Evolutionary conservation across 2,113 vertebrate species (phyloP).

Genomic region (Agelaius tricolor): DNA sequence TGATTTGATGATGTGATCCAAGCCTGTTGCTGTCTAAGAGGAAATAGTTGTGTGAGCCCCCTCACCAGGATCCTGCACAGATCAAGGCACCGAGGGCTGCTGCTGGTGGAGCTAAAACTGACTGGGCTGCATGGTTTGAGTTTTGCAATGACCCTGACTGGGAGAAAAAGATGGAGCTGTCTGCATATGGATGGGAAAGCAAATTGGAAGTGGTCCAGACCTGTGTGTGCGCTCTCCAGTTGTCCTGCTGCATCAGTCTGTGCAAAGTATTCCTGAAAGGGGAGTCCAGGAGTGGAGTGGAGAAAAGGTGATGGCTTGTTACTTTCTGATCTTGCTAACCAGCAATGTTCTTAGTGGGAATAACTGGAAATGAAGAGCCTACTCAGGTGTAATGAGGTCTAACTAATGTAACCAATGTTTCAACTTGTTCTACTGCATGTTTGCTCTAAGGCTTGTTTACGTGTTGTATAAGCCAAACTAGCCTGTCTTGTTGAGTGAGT

Average conservation of each 20-base stretch:
- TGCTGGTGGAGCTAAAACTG: not conserved
- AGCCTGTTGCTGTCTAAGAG: not conserved
- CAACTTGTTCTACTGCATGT: slow-evolving; percentile 61
- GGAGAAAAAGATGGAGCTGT: not conserved
- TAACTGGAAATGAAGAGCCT: slow-evolving; percentile 53
- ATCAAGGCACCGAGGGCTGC: not conserved
- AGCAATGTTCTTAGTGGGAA: slow-evolving; percentile 9
- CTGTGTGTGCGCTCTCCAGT: not conserved
- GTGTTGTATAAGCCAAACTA: slow-evolving; percentile 74
- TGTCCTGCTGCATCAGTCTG: not conserved
- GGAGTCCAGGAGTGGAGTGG: not conserved
- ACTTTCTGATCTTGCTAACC: slow-evolving; percentile 3
- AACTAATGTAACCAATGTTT: slow-evolving; percentile 61
- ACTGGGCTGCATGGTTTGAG: not conserved
- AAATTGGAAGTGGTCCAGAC: not conserved
- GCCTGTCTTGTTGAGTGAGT: slow-evolving; percentile 76
- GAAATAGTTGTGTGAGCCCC: rapidly evolving
- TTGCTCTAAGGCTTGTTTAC: slow-evolving; percentile 69
- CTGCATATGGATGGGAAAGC: not conserved
- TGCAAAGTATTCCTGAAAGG: not conserved
- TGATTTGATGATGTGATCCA: not conserved
- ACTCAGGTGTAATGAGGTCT: slow-evolving; percentile 59
- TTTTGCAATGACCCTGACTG: not conserved
- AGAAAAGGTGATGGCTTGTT: not conserved
- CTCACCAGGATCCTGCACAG: rapidly evolving